phyloP scores from a whole-genome alignment of 2,113 vertebrate species.

The Ranitomeya variabilis region DNA sequence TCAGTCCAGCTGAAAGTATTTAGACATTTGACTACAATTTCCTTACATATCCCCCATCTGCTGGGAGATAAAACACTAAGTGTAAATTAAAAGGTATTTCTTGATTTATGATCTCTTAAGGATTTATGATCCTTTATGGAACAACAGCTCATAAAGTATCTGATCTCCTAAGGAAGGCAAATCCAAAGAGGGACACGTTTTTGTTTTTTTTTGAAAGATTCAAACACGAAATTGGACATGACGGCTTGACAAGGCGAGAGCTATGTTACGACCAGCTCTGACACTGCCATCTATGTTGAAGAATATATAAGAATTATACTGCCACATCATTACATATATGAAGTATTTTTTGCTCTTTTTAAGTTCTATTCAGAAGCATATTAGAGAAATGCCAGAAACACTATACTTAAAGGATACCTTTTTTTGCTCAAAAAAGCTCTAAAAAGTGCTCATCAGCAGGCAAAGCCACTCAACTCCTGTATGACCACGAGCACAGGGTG shows the following conservation, averaged over 20 bases:
- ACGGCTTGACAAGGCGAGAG: not conserved
- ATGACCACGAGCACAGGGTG: too few relatives aligned
- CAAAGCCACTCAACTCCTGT: too few relatives aligned
- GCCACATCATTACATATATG: too few relatives aligned
- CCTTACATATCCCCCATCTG: slow-evolving; percentile 71
- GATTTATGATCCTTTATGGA: slow-evolving; percentile 65
- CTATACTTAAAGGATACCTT: too few relatives aligned
- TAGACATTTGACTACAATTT: slow-evolving; percentile 74
- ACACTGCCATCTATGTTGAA: not conserved
- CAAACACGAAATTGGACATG: slow-evolving; percentile 12
- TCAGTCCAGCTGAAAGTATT: slow-evolving; percentile 77
- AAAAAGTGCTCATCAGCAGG: too few relatives aligned
- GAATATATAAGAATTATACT: not conserved
- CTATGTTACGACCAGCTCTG: not conserved
- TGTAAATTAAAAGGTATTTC: slow-evolving; percentile 69
- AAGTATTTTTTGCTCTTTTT: too few relatives aligned
- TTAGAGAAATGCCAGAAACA: too few relatives aligned
- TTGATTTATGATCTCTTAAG: slow-evolving; percentile 64
- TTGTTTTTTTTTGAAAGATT: not conserved
- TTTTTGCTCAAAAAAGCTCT: too few relatives aligned
- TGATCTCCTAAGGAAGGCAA: slow-evolving; percentile 63
- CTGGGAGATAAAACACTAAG: slow-evolving; percentile 61
- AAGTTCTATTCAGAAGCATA: too few relatives aligned
- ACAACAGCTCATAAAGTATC: slow-evolving; percentile 73
- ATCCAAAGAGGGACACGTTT: not conserved